Evolutionary conservation across 1,140 invertebrate species (phyloP), one percentile per base, ranked within the genome.

Genomic region (Carcinoscorpius rotundicauda): DNA sequence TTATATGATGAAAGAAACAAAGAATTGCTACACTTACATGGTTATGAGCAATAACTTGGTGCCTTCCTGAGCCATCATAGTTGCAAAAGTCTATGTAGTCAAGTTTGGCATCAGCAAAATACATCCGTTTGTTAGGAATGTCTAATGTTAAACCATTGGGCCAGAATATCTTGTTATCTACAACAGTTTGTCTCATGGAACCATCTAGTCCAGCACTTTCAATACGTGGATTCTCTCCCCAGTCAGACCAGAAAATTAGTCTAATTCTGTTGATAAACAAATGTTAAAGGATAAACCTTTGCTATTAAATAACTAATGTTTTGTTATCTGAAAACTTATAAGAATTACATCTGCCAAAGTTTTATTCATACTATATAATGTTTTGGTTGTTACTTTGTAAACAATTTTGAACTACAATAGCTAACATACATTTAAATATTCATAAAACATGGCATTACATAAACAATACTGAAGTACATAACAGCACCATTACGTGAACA

Each of bases 41-140:
- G 64, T 77, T 76, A 70, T 78, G 78, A 4, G 76, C 73, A 59
- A 80, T 72, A 49, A 82, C 78, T 79, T 96, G 91, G 65, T 90
- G 86, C 51, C 94, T 79, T 4, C 89, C 88, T 0, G 83, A 86
- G 11, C 97, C 97, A 73, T 98, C 91, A 77, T 99, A 99, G 71
- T 96, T 88, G 73, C 94, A 97, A 73, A 95, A 98, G 75, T 98
- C 96, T 60, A 99, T 99, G 70, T 95, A 98, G 74, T 98, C 96
- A 9, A 99, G 76, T 74, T 98, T 96, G 0, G 91, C 95, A 77
- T 99, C 97, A 5, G 94, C 94, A 76, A 99, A 99, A 75, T 99
- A 99, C 0, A 99, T 85, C 53, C 94, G 78, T 74, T 91, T 88
- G 3, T 87, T 97, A 0, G 95, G 89, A 5, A 93, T 89, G 74